Conservation (phyloP, 2,113 vertebrate species). For the Alces alces region DNA sequence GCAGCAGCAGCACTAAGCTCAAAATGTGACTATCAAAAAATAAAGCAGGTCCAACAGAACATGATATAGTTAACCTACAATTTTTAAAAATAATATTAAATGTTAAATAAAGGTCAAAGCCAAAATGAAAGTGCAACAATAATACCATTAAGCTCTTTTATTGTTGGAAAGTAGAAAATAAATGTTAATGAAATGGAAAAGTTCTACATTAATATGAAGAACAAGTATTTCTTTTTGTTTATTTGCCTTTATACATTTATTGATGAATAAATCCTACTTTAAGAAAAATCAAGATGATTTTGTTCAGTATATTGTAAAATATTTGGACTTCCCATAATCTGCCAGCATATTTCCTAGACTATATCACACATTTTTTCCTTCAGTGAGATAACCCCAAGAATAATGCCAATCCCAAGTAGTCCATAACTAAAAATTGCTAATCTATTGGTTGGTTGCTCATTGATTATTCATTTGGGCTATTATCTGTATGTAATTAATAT, state of each 20-base stretch:
- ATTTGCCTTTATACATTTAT: background rate
- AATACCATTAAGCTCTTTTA: background rate
- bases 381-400: background rate
- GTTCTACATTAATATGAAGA: background rate
- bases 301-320: background rate
- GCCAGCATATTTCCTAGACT: background rate
- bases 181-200: background rate
- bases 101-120: background rate
- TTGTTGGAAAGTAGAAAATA: background rate
- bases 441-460: background rate
- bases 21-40: background rate
- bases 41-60: background rate
- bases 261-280: background rate
- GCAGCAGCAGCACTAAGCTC: background rate
- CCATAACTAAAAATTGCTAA: background rate
- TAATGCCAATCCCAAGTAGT: background rate
- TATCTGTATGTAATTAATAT: conserved; percentile 1
- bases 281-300: background rate
- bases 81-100: background rate
- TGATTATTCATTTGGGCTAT: background rate
- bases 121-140: background rate
- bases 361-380: background rate
- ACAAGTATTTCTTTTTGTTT: background rate
- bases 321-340: background rate
- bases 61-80: background rate